phyloP scores from a whole-genome alignment of 1,140 invertebrate species.

The Ruditapes philippinarum region DNA sequence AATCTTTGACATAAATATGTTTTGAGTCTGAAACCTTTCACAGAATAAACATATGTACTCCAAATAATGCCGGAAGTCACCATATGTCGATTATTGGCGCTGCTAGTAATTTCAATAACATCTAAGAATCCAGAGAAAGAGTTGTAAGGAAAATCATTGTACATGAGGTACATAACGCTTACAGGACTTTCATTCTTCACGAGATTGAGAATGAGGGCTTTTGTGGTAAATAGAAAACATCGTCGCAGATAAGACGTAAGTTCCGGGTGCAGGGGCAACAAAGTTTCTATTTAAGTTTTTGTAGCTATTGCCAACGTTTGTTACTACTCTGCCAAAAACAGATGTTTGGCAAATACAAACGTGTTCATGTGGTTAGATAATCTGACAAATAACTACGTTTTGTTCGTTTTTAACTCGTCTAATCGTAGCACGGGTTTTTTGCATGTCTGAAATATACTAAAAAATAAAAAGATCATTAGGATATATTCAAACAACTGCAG shows the following conservation, averaged over 20 bases:
- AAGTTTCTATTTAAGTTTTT: neutral
- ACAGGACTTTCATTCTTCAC: neutral
- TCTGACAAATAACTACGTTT: no score
- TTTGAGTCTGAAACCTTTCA: no score
- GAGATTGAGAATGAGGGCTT: no score
- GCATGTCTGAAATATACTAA: no score
- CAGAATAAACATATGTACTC: no score
- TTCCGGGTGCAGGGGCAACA: conserved; percentile 11
- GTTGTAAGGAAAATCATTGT: neutral
- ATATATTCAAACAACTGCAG: no score
- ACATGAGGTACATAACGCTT: neutral
- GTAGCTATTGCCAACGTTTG: neutral
- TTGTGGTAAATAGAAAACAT: neutral
- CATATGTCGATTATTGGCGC: no score
- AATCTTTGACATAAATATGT: no score
- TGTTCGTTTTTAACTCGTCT: no score
- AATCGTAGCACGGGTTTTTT: neutral
- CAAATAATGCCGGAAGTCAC: no score
- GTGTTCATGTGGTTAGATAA: neutral
- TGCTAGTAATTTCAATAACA: no score
- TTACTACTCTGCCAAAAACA: neutral
- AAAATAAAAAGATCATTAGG: no score
- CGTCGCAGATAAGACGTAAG: neutral
- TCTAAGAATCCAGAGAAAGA: neutral
- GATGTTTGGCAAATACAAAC: neutral